Percentiles rank a stretch among this genome's conserved stretches.
These are phyloP conservation scores for Bathybates hornii DNA, from an alignment of 2,113 vertebrate species.

Conservation along the genomic window DNA sequence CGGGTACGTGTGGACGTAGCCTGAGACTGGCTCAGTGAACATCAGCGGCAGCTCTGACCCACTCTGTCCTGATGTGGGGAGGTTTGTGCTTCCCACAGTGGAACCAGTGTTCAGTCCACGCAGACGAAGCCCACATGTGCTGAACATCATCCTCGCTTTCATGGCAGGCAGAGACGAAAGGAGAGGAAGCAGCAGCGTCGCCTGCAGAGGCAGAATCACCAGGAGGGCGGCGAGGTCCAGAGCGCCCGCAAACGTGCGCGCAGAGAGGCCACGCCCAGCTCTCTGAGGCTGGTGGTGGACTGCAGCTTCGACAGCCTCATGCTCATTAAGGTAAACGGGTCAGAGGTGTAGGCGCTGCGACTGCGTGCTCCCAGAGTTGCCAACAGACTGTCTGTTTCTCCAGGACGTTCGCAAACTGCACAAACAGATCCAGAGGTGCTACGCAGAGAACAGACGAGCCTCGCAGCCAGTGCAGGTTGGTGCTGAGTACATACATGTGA, in stretches of 20 bases:
- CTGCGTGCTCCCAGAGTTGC: not conserved
- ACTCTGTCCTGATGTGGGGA: not conserved
- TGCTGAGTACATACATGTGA: accelerated
- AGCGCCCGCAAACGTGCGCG: constrained; percentile 72
- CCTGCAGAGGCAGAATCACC: constrained; percentile 72
- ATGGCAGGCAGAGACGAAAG: constrained; percentile 84
- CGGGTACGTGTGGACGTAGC: no score
- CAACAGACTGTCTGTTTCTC: not conserved
- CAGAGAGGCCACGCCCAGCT: constrained; percentile 73
- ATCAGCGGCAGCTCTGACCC: not conserved
- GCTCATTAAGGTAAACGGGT: constrained; percentile 78
- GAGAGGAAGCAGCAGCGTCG: constrained; percentile 90
- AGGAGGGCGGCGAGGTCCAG: constrained; percentile 34
- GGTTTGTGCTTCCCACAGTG: not conserved
- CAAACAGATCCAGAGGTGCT: constrained; percentile 96
- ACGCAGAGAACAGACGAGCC: constrained; percentile 90
- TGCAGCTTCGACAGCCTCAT: constrained; percentile 93
- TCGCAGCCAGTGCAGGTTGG: constrained; percentile 86
- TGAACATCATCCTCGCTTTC: not conserved
- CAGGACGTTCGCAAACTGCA: constrained; percentile 95
- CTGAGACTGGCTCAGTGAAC: not conserved
- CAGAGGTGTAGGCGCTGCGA: accelerated
- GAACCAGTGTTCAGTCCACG: not conserved
- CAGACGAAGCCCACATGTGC: not conserved
- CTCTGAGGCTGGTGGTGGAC: constrained; percentile 85